Conservation (phyloP, 2,888 invertebrate genomes). For the Euproctis similis region DNA sequence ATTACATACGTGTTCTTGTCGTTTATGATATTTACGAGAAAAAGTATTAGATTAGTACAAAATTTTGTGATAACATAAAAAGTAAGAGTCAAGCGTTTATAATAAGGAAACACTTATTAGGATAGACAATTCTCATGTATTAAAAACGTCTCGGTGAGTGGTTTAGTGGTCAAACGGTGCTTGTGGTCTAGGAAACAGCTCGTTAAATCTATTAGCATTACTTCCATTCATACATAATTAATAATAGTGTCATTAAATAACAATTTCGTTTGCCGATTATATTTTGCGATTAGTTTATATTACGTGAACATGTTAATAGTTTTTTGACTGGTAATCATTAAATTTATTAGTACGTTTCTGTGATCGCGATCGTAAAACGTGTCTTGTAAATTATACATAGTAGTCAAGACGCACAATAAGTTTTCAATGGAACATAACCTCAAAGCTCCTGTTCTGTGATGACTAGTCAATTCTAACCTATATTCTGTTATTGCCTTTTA, state of each 20-base stretch:
- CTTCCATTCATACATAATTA: conserved; percentile 4
- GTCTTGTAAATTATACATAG: conserved; percentile 1
- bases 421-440: conserved; percentile 50
- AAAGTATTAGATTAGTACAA: conserved; percentile 62
- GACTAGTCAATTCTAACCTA: conserved; percentile 75
- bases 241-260: conserved; percentile 4
- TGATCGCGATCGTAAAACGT: background rate
- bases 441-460: conserved; percentile 52
- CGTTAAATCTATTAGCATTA: conserved; percentile 30
- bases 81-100: conserved; percentile 39
- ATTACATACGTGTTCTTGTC: conserved; percentile 73
- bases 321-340: no score
- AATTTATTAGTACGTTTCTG: no score
- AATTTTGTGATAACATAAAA: conserved; percentile 42
- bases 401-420: conserved; percentile 7
- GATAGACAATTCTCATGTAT: conserved; percentile 61
- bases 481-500: conserved; percentile 59
- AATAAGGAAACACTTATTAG: conserved; percentile 48
- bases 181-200: conserved; percentile 51
- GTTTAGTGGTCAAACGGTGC: conserved; percentile 51
- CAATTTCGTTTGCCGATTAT: no score
- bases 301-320: no score
- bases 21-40: conserved; percentile 75
- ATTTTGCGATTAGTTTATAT: no score
- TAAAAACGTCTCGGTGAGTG: conserved; percentile 64